Evolutionary conservation across 2,797 vertebrate genomes (phyloP).

Genomic region (Hypotaenidia philippensis): DNA sequence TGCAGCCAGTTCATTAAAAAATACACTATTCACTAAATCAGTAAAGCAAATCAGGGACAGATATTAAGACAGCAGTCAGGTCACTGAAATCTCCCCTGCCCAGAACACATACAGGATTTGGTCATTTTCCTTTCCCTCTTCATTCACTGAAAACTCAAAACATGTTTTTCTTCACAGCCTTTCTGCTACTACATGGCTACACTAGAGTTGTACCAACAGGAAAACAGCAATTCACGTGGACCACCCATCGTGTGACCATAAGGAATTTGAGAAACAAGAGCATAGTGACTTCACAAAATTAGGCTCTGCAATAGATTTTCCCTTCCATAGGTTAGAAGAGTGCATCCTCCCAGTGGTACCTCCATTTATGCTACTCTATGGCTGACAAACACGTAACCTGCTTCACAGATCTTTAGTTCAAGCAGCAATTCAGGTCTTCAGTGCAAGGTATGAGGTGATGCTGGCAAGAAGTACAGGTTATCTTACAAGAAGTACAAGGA

Average conservation of each 20-base stretch:
- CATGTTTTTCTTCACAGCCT: background rate
- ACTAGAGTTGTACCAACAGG: background rate
- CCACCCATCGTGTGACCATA: accelerated
- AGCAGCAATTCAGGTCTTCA: background rate
- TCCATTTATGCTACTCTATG: background rate
- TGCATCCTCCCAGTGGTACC: background rate
- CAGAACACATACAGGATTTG: background rate
- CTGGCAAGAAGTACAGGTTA: background rate
- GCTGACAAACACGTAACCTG: background rate
- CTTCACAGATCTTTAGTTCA: background rate
- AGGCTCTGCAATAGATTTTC: background rate
- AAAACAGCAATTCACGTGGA: background rate
- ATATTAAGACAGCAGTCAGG: background rate
- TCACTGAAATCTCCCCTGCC: background rate
- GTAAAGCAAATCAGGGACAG: background rate
- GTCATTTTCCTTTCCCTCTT: background rate
- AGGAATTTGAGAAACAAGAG: background rate
- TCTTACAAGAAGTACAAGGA: background rate
- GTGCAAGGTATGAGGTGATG: background rate
- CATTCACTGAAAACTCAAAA: background rate
- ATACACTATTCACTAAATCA: accelerated
- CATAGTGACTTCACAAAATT: background rate
- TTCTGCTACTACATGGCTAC: background rate
- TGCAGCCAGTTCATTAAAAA: background rate
- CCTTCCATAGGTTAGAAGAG: background rate